Evolutionary conservation across 1,140 invertebrate species (phyloP), one percentile per base, ranked within the genome.

Genomic region (Rhopalosiphum maidis): DNA sequence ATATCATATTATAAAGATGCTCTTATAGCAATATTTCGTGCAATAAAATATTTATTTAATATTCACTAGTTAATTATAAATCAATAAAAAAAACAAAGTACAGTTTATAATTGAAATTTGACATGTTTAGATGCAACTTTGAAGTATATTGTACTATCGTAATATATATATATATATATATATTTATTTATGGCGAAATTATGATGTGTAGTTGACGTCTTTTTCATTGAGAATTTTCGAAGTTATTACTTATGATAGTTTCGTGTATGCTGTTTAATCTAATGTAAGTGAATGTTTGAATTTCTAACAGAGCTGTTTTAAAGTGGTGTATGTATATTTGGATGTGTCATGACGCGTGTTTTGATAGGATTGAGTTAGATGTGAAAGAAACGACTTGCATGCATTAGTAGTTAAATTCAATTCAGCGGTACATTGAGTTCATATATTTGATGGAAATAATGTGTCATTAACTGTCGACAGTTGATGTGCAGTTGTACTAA

Each of bases 371-470:
- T 5, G 23, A 30, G 23, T 2, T 60, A 60, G 11, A 60, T 30
- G 23, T 25, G 55, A 60, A 60, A 30, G 23, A 85, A 85, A 60
- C 11, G 25, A 7, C 37, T 93, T 35, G 54, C 55, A 93, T 87
- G 54, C 82, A 88, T 93, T 87, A 48, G 82, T 93, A 35, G 43
- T 93, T 88, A 41, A 41, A 83, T 85, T 82, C 21, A 83, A 48
- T n/a, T 15, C 60, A n/a, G 60, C 60, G 9, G 30, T 93, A n/a
- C 30, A 23, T 93, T 55, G 23, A 86, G 85, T 30, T 85, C 85
- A 87, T 46, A 93, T 55, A 88, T 55, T 91, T 43, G 55, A 22
- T 41, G 90, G 11, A 91, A 91, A 91, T 41, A 43, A 48, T 91
- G 90, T 18, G 90, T 18, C 18, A 51, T 51, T 18, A 51, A 51